Evolutionary conservation across 2,888 invertebrate genomes (phyloP), one percentile per base, ranked within the genome.

Genomic region (Strigamia crassipes): DNA sequence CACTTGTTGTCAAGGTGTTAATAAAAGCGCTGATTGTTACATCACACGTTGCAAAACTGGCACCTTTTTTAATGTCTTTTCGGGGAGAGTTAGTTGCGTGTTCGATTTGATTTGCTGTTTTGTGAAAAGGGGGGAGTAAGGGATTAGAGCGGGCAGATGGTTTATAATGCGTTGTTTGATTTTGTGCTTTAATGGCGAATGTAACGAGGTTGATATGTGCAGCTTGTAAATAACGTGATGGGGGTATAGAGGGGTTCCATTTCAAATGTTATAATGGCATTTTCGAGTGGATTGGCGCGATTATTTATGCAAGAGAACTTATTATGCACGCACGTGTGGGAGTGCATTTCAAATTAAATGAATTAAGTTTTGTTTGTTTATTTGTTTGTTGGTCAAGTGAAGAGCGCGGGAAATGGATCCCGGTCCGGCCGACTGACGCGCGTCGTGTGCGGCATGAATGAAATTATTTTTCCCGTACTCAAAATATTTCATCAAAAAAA

Each of bases 171-270:
- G 27, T 73, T 73, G 73, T 73, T 73, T 73, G 73, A 73, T 73
- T 73, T 73, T 73, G 27, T 73, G 73, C 73, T 73, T 73, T 73
- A 73, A 73, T 73, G 23, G 73, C 73, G 23, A 31, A 73, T 31
- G 73, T 15, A 73, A 73, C 31, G 73, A 73, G 73, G 15, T 56
- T 18, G 56, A 56, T 56, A 56, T 56, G n/a, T 56, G n/a, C 23
- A 27, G 73, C 31, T 66, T 66, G 31, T 66, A 31, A 27, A 31
- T 31, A 66, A 66, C 66, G 23, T 27, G 66, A 27, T 6, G 27
- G 61, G 23, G 61, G 5, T 61, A n/a, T 61, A 61, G 4, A 9
- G 61, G 12, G 21, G 6, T 21, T 73, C 4, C 8, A 15, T 73
- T 73, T 73, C 73, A 31, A 61, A 73, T 31, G 73, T 27, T 27